A percentile compares a stretch with the other conserved stretches of the same genome.
Evolutionary conservation across 2,888 invertebrate species (phyloP).

Genomic region (Sturmia bella): DNA sequence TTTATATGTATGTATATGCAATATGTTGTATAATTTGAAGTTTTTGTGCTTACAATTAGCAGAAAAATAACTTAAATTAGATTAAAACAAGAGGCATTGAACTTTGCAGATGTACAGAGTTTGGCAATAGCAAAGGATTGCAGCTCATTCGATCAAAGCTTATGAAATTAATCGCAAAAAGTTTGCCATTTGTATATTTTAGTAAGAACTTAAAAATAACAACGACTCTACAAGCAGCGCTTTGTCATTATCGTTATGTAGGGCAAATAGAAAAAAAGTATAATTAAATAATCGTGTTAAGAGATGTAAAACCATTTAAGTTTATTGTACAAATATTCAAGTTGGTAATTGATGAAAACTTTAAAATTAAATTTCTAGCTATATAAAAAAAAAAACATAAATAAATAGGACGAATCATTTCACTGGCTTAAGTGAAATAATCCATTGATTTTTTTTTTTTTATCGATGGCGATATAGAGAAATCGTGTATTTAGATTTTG

Average conservation of each 20-base stretch:
- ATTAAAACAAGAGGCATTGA: conserved; percentile 12
- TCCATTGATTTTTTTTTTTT: no score
- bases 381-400: conserved; percentile 47
- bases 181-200: not conserved
- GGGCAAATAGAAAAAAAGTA: not conserved
- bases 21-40: conserved; percentile 10
- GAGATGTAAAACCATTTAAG: conserved; percentile 52
- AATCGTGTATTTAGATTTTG: no score
- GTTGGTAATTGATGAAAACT: conserved; percentile 1
- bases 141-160: not conserved
- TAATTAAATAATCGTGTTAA: conserved; percentile 18
- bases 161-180: not conserved
- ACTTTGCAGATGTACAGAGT: conserved; percentile 4
- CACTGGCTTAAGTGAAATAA: no score
- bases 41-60: conserved; percentile 64
- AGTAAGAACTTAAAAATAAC: conserved; percentile 2
- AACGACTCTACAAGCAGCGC: not conserved
- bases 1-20: conserved; percentile 10
- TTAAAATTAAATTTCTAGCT: conserved; percentile 20
- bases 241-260: conserved; percentile 11
- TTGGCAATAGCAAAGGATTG: not conserved
- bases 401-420: not conserved
- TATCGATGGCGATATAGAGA: no score
- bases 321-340: conserved; percentile 59
- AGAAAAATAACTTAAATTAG: conserved; percentile 49